phyloP scores from a whole-genome alignment of 2,797 vertebrate genomes.

The Acanthopagrus latus region DNA sequence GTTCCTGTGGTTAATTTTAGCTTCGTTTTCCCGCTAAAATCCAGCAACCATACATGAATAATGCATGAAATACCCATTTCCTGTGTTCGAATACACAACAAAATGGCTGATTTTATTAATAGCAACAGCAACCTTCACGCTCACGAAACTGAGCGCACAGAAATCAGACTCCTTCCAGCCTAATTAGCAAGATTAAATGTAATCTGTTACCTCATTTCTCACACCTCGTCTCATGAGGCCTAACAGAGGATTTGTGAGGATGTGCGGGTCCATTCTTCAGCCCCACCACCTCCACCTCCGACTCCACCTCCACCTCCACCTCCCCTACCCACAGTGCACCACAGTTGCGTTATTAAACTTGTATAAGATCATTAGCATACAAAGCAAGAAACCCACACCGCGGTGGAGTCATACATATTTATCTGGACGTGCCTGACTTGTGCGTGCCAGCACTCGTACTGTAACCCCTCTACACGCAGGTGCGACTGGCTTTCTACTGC shows the following conservation, averaged over 20 bases:
- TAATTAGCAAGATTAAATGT: slow-evolving; percentile 67
- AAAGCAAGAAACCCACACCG: slow-evolving; percentile 80
- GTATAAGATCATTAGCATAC: slow-evolving; percentile 84
- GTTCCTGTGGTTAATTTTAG: background rate
- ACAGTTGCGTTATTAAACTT: slow-evolving; percentile 81
- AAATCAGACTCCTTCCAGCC: slow-evolving; percentile 44
- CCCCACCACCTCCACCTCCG: background rate
- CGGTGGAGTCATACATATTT: slow-evolving; percentile 81
- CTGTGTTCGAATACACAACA: background rate
- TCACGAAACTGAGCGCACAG: background rate
- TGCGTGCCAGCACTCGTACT: slow-evolving; percentile 59
- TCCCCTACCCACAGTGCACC: slow-evolving; percentile 58
- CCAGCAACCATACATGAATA: too few species aligned
- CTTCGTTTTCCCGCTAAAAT: background rate
- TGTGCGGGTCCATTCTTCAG: slow-evolving; percentile 39
- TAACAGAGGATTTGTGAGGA: slow-evolving; percentile 33
- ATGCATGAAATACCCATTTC: too few species aligned
- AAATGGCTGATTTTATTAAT: slow-evolving; percentile 26
- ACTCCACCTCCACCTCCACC: slow-evolving; percentile 2
- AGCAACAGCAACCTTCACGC: background rate
- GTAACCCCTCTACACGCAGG: slow-evolving; percentile 62
- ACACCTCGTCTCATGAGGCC: slow-evolving; percentile 46
- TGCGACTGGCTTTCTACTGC: slow-evolving; percentile 48
- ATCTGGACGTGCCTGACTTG: slow-evolving; percentile 71
- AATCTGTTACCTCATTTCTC: slow-evolving; percentile 61